Evolutionary conservation across 2,113 vertebrate species (phyloP), one percentile per base, ranked within the genome.

Genomic region (Ceyx cyanopectus): DNA sequence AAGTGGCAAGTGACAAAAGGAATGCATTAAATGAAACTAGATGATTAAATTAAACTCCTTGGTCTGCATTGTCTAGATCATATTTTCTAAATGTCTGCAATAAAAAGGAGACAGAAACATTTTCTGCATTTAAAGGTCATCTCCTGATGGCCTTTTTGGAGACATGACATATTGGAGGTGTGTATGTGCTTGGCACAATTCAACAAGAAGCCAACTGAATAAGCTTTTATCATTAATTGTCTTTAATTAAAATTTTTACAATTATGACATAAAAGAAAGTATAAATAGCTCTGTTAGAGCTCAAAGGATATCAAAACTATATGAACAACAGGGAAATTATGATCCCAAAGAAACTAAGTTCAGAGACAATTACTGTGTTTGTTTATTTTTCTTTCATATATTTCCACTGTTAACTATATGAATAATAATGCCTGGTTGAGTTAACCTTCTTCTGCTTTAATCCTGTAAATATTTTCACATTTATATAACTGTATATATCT

Each of bases 191-290:
- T 0, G 0, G 18, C 8, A 34, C 10, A 73, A 32, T 32, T 51
- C 8, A 3, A 24, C 88, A 81, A 65, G 19, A 53, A 85, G 70
- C 3, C 7, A 63, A 24, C 6, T 20, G 17, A 73, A 60, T 20
- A 48, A 85, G 0, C 43, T 56, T 87, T 85, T 15, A 60, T 37
- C 34, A 78, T 41, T 14, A 69, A 57, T 8, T 77, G n/a, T 12
- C 51, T 83, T 89, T 46, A 46, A 80, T 68, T 80, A 80, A 61
- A 22, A 5, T 7, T 88, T 90, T 92, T 88, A 48, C 12, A 8
- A 80, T 60, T 17, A 57, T 32, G 26, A 21, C 13, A 65, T 17
- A 6, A 57, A 92, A 72, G 27, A 70, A 56, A 72, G 5, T 46
- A 63, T 79, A 6, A 45, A 93, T 37, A 37, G 37, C 5, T 76